phyloP scores from a whole-genome alignment of 2,797 vertebrate genomes.

The Acanthis flammea region DNA sequence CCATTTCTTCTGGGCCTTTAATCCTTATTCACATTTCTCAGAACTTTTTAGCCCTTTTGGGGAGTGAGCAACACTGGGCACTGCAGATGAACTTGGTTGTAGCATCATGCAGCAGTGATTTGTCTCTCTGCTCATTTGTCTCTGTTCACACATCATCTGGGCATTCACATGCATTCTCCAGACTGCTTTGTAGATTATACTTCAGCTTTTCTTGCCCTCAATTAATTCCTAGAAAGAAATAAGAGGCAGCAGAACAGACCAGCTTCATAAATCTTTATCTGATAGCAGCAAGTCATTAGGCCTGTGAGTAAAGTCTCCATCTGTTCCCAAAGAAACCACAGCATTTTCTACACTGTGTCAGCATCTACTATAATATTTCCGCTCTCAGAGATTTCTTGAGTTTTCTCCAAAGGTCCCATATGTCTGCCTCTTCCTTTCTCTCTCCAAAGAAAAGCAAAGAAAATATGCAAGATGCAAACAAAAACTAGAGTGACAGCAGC shows the following conservation, averaged over 20 bases:
- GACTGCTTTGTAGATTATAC: background rate
- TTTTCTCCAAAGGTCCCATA: slow-evolving; percentile 54
- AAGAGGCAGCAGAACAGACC: slow-evolving; percentile 10
- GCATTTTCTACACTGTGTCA: slow-evolving; percentile 67
- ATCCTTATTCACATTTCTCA: background rate
- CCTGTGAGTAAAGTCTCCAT: slow-evolving; percentile 64
- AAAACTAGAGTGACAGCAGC: slow-evolving; percentile 20
- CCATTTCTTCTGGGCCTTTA: background rate
- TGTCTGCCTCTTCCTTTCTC: slow-evolving; percentile 38
- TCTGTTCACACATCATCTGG: background rate
- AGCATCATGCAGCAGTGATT: background rate
- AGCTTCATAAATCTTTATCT: slow-evolving; percentile 59
- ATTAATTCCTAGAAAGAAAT: slow-evolving; percentile 53
- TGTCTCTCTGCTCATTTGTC: accelerated
- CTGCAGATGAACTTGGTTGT: background rate
- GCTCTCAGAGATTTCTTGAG: slow-evolving; percentile 51
- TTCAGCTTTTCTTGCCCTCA: slow-evolving; percentile 30
- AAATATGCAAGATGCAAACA: background rate
- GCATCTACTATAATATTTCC: slow-evolving; percentile 57
- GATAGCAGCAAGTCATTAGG: slow-evolving; percentile 54
- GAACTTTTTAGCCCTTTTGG: background rate
- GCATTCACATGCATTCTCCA: background rate
- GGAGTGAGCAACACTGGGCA: background rate
- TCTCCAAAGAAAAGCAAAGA: slow-evolving; percentile 27
- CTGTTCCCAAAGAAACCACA: slow-evolving; percentile 70